Evolutionary conservation across 2,888 invertebrate species (phyloP), one percentile per base, ranked within the genome.

Genomic region (Diplazon laetatorius): DNA sequence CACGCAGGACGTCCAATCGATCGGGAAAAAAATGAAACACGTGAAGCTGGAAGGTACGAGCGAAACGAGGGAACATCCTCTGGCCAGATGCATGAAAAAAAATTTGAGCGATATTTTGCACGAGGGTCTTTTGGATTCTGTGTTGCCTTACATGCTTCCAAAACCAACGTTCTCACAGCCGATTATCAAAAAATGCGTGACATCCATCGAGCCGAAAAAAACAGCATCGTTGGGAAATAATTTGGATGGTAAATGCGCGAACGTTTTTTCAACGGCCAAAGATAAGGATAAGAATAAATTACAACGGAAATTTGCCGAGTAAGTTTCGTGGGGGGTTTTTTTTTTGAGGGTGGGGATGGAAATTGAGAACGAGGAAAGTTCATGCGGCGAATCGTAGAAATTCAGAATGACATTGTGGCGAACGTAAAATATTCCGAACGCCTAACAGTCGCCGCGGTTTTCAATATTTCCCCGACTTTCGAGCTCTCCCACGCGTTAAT

Each of bases 41-140:
- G 25, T 39, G 2, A 78, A 16, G 6, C 22, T 16, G 69, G 82
- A 82, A 48, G 14, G 65, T 42, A 16, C 25, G 2, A 42, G 22
- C n/a, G 82, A 84, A 18, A 76, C 74, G 3, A 87, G 83, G 25
- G 88, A 89, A 39, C 82, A 72, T 50, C 68, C 85, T 42, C 74
- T 91, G 44, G 84, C 87, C 25, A 86, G 85, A 74, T 76, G 87
- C 22, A 86, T 91, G 86, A 91, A 91, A 89, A 91, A 84, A 81
- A 91, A 89, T 86, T 83, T 91, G 75, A 93, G 93, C 81, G 91
- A 96, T 91, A 94, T 96, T 0, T 93, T 97, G 79, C 95, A 95
- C 59, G 97, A 97, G 91, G 97, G 97, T 10, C 93, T 97, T 76
- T 90, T 97, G 60, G 97, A 97, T 91, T 96, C 96, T 0, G 95